A percentile compares a stretch with the other conserved stretches of the same genome.
Conservation (phyloP, 2,113 vertebrate genomes). For the Vireo altiloquus region DNA sequence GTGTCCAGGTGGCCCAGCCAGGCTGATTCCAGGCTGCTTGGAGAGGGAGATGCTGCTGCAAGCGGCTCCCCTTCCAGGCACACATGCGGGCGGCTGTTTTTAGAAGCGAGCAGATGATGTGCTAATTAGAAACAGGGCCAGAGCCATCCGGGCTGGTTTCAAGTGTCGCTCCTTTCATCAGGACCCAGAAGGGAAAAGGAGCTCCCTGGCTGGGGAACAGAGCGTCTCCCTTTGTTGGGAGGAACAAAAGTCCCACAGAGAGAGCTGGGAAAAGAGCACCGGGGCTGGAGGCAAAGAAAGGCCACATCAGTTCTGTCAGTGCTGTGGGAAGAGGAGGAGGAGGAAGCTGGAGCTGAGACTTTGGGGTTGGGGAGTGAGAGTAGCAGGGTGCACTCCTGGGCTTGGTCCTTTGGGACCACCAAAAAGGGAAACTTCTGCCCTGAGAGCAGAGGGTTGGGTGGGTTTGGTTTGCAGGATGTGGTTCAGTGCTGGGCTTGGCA, state of each 20-base stretch:
- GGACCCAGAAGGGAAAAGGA: not conserved
- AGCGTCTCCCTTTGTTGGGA: not conserved
- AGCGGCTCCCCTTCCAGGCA: not conserved
- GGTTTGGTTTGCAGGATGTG: rapidly evolving
- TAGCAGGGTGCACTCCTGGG: not conserved
- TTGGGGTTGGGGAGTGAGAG: not conserved
- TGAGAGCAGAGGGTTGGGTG: not conserved
- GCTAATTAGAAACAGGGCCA: constrained; percentile 49
- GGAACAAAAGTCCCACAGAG: not conserved
- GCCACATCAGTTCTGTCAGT: not conserved
- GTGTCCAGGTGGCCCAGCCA: not conserved
- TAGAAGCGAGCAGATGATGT: constrained; percentile 32
- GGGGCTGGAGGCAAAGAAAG: not conserved
- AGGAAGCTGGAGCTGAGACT: not conserved
- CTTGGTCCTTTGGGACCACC: not conserved
- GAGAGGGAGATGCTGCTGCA: not conserved
- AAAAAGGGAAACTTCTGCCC: not conserved
- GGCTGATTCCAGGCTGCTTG: not conserved
- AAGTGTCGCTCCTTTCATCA: not conserved
- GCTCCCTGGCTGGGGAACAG: not conserved
- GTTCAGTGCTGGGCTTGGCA: not conserved
- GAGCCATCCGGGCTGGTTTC: constrained; percentile 18
- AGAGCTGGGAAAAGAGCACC: not conserved
- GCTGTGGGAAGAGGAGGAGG: not conserved
- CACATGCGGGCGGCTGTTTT: not conserved